Conservation (phyloP, 2,113 vertebrate species). For the Apus apus region DNA sequence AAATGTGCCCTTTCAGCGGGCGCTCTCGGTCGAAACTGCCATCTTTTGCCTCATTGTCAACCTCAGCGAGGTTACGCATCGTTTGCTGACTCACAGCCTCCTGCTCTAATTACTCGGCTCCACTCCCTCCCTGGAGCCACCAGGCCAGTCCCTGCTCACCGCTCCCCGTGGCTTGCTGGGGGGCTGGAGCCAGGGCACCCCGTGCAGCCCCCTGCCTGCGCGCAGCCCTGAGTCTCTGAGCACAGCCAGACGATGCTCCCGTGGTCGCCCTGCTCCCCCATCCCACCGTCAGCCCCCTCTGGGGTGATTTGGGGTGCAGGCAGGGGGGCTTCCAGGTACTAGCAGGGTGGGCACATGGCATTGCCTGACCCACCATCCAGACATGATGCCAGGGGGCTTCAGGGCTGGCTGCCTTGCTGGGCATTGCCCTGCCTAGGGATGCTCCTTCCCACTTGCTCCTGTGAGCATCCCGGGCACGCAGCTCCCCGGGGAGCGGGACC, state of each 20-base stretch:
- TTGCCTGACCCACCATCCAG: fast-evolving
- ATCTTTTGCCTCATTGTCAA: constrained; percentile 62
- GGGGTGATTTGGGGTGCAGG: neutral
- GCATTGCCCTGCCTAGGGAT: fast-evolving
- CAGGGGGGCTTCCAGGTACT: neutral
- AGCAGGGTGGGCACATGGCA: fast-evolving
- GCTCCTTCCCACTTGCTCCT: fast-evolving
- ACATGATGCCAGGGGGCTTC: fast-evolving
- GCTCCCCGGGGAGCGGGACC: neutral
- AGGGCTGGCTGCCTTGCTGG: neutral
- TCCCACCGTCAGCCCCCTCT: fast-evolving
- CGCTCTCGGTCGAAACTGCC: constrained; percentile 51
- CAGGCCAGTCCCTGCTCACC: neutral
- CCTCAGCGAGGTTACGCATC: constrained; percentile 49
- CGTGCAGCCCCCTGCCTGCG: fast-evolving
- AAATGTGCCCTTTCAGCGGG: constrained; percentile 47
- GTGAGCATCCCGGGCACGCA: fast-evolving
- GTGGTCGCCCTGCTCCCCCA: fast-evolving
- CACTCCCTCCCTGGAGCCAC: constrained; percentile 9
- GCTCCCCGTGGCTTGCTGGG: neutral
- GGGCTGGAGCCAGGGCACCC: neutral
- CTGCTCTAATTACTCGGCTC: constrained; percentile 64
- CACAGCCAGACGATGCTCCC: fast-evolving
- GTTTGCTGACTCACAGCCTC: constrained; percentile 67
- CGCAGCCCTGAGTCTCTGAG: fast-evolving